Evolutionary conservation across 1,140 invertebrate species (phyloP).

Genomic region (Diachasma alloeum): DNA sequence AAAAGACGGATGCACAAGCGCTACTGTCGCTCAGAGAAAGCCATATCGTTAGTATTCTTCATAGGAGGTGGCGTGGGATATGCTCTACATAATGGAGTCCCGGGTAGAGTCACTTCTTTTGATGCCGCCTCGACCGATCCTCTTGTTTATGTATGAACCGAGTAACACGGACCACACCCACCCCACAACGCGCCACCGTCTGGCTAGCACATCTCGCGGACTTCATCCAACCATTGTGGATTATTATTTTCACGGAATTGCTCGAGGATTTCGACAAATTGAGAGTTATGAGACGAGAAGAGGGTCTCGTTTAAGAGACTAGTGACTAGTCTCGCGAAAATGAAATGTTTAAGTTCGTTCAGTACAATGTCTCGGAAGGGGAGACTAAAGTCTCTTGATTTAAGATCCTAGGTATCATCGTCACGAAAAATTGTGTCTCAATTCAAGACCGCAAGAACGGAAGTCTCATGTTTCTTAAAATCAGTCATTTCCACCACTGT

Average conservation of each 20-base stretch:
- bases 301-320: no score
- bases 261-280: not conserved
- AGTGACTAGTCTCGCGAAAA: no score
- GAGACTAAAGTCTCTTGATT: no score
- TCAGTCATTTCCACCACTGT: no score
- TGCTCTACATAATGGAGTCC: constrained; percentile 65
- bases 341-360: no score
- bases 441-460: no score
- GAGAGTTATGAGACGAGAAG: no score
- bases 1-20: not conserved
- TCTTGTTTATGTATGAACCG: constrained; percentile 66
- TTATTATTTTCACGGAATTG: not conserved
- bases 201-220: constrained; percentile 22
- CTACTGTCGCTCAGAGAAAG: constrained; percentile 43
- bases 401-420: no score
- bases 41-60: constrained; percentile 66
- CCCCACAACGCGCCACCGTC: constrained; percentile 31
- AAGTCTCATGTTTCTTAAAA: no score
- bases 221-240: not conserved
- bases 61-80: constrained; percentile 60
- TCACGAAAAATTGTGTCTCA: no score
- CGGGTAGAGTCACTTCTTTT: constrained; percentile 63
- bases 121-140: constrained; percentile 58
- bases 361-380: no score
- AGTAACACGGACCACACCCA: constrained; percentile 52